These are phyloP conservation scores for Acronicta psi DNA, from an alignment of 2,888 invertebrate species.

Conservation along the genomic window DNA sequence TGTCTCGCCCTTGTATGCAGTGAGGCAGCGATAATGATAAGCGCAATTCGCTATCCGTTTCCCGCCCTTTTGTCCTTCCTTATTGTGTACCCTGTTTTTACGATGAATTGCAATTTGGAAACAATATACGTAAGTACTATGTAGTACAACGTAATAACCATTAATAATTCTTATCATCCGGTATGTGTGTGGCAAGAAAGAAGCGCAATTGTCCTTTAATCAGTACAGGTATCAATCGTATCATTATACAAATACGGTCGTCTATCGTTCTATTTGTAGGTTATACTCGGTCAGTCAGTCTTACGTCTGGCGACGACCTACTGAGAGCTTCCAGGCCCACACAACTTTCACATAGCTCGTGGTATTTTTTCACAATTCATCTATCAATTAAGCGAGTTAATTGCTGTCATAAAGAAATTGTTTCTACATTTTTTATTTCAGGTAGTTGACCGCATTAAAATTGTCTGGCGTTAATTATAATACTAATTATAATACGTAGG, in stretches of 20 bases:
- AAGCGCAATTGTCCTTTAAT: constrained; percentile 3
- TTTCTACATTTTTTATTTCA: constrained; percentile 12
- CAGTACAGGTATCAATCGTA: no score
- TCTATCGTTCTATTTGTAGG: neutral
- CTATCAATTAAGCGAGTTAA: constrained; percentile 18
- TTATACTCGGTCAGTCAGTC: neutral
- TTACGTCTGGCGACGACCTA: neutral
- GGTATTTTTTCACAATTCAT: neutral
- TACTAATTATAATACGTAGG: constrained; percentile 25
- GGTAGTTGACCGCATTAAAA: constrained; percentile 47
- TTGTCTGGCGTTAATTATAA: constrained; percentile 38
- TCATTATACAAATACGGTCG: neutral
- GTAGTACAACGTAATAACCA: constrained; percentile 16
- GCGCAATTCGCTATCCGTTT: constrained; percentile 30
- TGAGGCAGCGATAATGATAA: constrained; percentile 26
- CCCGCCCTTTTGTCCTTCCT: constrained; percentile 51
- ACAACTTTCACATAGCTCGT: constrained; percentile 2
- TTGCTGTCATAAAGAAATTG: constrained; percentile 27
- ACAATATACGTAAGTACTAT: constrained; percentile 29
- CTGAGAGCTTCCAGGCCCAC: constrained; percentile 7
- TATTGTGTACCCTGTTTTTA: constrained; percentile 23
- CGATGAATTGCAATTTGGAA: constrained; percentile 42
- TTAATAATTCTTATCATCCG: constrained; percentile 25
- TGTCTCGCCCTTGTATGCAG: constrained; percentile 28
- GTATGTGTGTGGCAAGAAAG: constrained; percentile 6